Base-by-base conservation (phyloP, 2,797 vertebrate genomes). In the Tarsius wallacei region DNA sequence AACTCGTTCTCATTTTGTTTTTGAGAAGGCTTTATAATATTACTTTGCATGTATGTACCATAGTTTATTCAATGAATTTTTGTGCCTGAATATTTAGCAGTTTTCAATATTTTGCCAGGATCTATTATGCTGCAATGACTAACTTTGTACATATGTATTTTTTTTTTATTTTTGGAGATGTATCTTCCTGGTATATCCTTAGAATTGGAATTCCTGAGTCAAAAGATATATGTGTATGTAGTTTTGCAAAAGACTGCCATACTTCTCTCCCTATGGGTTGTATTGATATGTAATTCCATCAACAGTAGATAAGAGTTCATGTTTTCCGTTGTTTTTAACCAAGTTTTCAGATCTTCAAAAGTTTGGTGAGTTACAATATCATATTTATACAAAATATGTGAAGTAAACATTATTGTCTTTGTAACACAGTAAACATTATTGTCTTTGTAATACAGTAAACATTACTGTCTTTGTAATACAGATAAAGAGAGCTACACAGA, bases 111-210 rank as follows among this genome's bases (percentile, higher is more conserved):
- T 82, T 87, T 76, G 0, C 24, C 61, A 42, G 42, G 51, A 92
- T 42, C 57, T 36, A n/a, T 82, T 51, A 68, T 68, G 3, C 84
- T 82, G 42, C 26, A 82, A 11, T n/a, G 42, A 57, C 33, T 80
- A 64, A 91, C 28, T 59, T 82, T 61, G 51, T 42, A 14, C 11
- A 51, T 78, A 63, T 11, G 17, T 42, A 31, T 68, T 42, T 81
- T 81, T 81, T 81, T 82, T 87, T 77, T 95, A 24, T 49, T 82
- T 82, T 82, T 63, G n/a, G 55, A 90, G 19, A 15, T 57, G 8
- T 49, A 42, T 42, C 42, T 42, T 90, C n/a, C 36, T n/a, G 31
- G 21, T 22, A 57, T 81, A 28, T 81, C 85, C 57, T 90, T 81
- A 68, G 87, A 68, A 74, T 15, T 53, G 21, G n/a, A 6, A 42